Conservation (phyloP, 2,888 invertebrate genomes). For the Therioaphis trifolii region DNA sequence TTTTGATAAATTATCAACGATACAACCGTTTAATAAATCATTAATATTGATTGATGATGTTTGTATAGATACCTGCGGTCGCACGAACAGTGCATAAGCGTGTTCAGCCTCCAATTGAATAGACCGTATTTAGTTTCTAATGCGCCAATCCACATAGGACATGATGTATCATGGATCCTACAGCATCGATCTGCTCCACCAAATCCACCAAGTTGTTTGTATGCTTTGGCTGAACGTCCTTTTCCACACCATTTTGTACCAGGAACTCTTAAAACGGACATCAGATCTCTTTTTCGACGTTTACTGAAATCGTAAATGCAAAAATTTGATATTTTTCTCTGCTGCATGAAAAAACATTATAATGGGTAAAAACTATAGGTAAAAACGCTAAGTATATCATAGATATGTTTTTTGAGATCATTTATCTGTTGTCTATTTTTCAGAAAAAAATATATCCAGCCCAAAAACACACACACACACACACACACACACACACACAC, state of each 20-base stretch:
- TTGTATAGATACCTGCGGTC: constrained; percentile 81
- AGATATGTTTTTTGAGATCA: no score
- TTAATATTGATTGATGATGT: background rate
- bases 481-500: no score
- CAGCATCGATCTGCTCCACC: constrained; percentile 85
- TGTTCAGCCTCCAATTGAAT: constrained; percentile 90
- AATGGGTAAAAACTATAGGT: no score
- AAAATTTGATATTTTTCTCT: no score
- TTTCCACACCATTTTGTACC: constrained; percentile 96
- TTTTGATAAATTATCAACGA: background rate
- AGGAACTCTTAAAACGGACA: constrained; percentile 78
- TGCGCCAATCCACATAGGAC: constrained; percentile 85
- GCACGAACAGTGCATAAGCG: constrained; percentile 91
- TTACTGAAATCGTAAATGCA: constrained; percentile 10
- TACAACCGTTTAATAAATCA: background rate
- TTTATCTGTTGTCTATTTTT: no score
- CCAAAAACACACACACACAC: no score
- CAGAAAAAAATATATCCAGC: no score
- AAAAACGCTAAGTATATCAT: no score
- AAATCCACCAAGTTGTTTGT: constrained; percentile 86
- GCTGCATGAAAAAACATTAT: no score
- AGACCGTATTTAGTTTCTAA: constrained; percentile 86
- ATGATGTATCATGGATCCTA: constrained; percentile 85
- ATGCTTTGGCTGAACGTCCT: constrained; percentile 83
- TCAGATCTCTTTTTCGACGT: constrained; percentile 51